A percentile compares a stretch with the other conserved stretches of the same genome.
phyloP scores from a whole-genome alignment of 2,888 invertebrate species.

The Micoletzkya japonica region DNA sequence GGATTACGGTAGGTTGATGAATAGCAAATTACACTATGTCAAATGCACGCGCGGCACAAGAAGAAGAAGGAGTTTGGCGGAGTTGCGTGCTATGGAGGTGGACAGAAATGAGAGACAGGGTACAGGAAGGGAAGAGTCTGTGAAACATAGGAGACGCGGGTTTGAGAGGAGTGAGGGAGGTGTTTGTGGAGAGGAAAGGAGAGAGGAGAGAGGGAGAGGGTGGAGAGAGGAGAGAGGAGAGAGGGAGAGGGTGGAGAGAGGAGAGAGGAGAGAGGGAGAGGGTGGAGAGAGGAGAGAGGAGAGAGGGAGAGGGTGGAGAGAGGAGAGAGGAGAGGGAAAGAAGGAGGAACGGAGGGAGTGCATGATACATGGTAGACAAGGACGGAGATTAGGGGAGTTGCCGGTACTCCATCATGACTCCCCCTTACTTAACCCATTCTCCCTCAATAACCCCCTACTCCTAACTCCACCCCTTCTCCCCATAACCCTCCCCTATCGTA shows the following conservation, averaged over 20 bases:
- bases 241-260: background rate
- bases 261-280: background rate
- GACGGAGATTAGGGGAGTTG: background rate
- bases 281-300: background rate
- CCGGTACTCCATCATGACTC: too few relatives aligned
- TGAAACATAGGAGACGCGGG: background rate
- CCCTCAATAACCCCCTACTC: too few relatives aligned
- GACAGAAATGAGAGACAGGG: background rate
- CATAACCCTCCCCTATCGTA: too few relatives aligned
- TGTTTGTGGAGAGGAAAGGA: background rate
- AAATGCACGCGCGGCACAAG: too few relatives aligned
- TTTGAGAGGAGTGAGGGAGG: too few relatives aligned
- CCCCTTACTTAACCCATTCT: too few relatives aligned
- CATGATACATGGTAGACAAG: slow-evolving; percentile 11
- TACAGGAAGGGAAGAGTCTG: slow-evolving; percentile 3
- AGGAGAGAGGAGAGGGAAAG: background rate
- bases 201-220: background rate
- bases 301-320: background rate
- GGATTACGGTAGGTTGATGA: too few relatives aligned
- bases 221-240: background rate
- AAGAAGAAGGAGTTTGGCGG: too few relatives aligned
- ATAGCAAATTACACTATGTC: too few relatives aligned
- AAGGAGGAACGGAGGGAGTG: background rate
- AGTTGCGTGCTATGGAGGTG: too few relatives aligned
- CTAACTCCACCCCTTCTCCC: too few relatives aligned